phyloP scores from a whole-genome alignment of 1,140 invertebrate species.

The Elysia chlorotica region DNA sequence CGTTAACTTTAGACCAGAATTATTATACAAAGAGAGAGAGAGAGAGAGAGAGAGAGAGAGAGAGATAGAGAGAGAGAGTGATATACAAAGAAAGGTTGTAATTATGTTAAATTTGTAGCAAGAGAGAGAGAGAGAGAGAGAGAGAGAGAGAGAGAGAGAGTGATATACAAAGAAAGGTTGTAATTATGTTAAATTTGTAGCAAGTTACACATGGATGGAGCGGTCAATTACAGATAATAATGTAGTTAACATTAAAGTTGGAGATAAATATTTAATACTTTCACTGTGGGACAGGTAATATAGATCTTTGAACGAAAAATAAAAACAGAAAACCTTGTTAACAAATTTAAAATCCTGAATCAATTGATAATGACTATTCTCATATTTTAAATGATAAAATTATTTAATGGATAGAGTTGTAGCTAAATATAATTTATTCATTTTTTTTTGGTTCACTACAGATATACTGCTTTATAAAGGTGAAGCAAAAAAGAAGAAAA shows the following conservation, averaged over 20 bases:
- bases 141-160: neutral
- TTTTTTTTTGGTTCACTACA: neutral
- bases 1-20: no score
- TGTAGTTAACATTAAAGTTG: neutral
- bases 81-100: neutral
- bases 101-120: neutral
- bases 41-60: neutral
- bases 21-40: conserved; percentile 4
- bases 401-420: neutral
- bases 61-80: neutral
- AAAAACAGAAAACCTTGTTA: neutral
- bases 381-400: neutral
- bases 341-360: neutral
- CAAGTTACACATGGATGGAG: neutral
- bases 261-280: neutral
- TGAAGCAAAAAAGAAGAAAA: neutral
- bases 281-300: neutral
- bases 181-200: neutral
- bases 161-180: neutral
- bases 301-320: no score
- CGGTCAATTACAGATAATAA: neutral
- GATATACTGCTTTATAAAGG: neutral
- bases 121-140: neutral
- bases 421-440: neutral
- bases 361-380: neutral